Evolutionary conservation across 2,888 invertebrate species (phyloP).

Genomic region (Erynnis tages): DNA sequence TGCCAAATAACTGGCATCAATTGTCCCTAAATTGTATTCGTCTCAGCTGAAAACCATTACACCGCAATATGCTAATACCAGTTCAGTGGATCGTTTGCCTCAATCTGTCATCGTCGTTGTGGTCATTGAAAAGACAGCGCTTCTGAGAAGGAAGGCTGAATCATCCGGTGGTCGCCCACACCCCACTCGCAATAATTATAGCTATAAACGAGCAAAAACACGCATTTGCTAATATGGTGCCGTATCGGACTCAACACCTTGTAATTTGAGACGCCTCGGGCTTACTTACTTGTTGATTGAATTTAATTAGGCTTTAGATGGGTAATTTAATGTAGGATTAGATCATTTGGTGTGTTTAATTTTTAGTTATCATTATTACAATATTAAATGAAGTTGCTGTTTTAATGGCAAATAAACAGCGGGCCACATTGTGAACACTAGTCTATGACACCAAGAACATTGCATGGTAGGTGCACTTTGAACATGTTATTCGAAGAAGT

Average conservation of each 20-base stretch:
- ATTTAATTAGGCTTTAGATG: constrained; percentile 21
- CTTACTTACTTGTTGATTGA: constrained; percentile 18
- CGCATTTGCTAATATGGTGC: constrained; percentile 35
- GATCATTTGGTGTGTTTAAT: no score
- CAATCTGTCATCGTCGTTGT: constrained; percentile 26
- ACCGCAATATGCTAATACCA: constrained; percentile 16
- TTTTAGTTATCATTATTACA: no score
- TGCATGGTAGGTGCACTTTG: no score
- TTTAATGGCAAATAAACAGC: no score
- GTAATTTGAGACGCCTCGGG: constrained; percentile 29
- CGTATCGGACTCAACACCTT: constrained; percentile 34
- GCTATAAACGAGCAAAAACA: constrained; percentile 37
- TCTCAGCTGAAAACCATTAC: constrained; percentile 12
- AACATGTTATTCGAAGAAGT: no score
- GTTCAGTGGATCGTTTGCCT: constrained; percentile 23
- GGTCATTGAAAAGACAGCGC: constrained; percentile 16
- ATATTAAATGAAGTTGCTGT: no score
- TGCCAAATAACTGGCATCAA: no score
- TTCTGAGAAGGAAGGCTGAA: constrained; percentile 37
- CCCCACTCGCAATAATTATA: constrained; percentile 35
- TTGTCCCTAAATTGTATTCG: no score
- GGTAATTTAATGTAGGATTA: neutral
- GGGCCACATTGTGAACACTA: no score
- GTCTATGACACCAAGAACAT: no score
- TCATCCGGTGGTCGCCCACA: constrained; percentile 29